phyloP scores from a whole-genome alignment of 2,797 vertebrate species.

The Enteromius trimaculatus region DNA sequence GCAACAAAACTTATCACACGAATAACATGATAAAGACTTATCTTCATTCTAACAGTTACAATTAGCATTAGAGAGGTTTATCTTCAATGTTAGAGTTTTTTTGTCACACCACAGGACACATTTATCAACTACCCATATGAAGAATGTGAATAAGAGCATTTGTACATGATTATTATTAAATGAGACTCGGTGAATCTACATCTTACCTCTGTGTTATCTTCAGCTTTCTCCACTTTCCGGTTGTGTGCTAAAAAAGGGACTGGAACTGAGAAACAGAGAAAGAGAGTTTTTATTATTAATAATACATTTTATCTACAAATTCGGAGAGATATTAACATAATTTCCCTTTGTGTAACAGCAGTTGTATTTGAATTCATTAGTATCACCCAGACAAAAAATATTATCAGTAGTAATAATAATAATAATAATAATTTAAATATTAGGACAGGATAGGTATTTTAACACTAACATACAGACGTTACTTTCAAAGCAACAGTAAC shows the following conservation, averaged over 20 bases:
- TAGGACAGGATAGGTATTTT: neutral
- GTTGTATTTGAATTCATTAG: neutral
- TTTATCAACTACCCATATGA: neutral
- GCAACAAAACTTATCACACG: too few relatives aligned
- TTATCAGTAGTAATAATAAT: neutral
- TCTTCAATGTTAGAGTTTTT: too few relatives aligned
- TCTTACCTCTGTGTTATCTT: slow-evolving; percentile 90
- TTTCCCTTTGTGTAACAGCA: neutral
- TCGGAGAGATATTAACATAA: neutral
- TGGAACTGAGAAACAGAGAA: slow-evolving; percentile 64
- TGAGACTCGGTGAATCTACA: neutral
- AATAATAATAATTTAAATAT: neutral
- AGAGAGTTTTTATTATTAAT: neutral
- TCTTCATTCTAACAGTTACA: too few relatives aligned
- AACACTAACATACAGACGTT: neutral
- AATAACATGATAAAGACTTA: too few relatives aligned
- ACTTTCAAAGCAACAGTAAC: neutral
- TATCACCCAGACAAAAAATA: neutral
- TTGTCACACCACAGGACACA: too few relatives aligned
- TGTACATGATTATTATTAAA: neutral
- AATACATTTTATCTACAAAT: neutral
- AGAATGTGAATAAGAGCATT: neutral
- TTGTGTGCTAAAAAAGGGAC: slow-evolving; percentile 89
- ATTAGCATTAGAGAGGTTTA: too few relatives aligned
- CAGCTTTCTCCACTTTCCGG: slow-evolving; percentile 86